A percentile compares a stretch with the other conserved stretches of the same genome.
Evolutionary conservation across 92 coral and sea anemone species (phyloP).

Genomic region (Parazoanthus atlanticus): DNA sequence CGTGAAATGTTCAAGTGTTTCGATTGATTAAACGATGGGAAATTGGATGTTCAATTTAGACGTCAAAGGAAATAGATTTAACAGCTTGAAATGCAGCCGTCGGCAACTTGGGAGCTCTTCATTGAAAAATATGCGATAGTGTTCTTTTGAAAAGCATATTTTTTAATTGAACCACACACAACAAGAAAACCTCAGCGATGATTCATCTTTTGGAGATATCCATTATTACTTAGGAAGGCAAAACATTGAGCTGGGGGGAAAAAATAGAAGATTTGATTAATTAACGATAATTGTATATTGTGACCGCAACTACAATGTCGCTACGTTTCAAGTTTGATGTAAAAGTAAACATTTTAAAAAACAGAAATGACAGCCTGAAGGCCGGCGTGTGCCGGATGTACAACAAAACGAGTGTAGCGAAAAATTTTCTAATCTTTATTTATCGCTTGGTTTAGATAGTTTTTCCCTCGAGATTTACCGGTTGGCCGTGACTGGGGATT

Average conservation of each 20-base stretch:
- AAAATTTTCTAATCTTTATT: too few relatives aligned
- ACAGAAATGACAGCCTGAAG: background rate
- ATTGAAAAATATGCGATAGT: too few relatives aligned
- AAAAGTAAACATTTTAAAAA: background rate
- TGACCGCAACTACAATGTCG: background rate
- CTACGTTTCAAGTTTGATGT: background rate
- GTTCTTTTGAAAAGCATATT: too few relatives aligned
- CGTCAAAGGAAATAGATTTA: background rate
- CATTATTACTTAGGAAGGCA: background rate
- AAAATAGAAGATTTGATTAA: background rate
- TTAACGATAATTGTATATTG: background rate
- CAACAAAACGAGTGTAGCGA: background rate
- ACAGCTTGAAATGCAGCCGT: background rate
- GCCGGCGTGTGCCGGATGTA: background rate
- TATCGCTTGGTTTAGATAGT: too few relatives aligned
- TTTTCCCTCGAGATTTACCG: too few relatives aligned
- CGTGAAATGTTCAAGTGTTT: background rate
- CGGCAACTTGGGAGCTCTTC: background rate
- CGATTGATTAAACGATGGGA: background rate
- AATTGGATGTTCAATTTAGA: background rate
- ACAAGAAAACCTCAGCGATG: background rate
- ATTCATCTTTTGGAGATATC: background rate
- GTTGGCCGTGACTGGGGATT: too few relatives aligned
- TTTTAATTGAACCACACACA: background rate
- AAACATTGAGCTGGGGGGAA: background rate